Evolutionary conservation across 92 coral and sea anemone genomes (phyloP).

Genomic region (Meandrina meandrites): DNA sequence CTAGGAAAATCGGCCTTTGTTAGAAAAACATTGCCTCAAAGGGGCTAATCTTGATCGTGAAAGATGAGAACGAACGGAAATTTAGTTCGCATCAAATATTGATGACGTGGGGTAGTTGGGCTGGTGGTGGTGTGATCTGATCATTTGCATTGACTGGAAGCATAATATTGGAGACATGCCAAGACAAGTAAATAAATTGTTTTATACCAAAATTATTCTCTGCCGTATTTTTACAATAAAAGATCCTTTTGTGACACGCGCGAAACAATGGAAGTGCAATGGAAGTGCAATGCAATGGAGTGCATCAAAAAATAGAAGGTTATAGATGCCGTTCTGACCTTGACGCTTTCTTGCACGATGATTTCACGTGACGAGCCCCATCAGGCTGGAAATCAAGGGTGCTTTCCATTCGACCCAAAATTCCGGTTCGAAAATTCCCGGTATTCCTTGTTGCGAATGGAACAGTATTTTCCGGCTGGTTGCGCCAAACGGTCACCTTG

Average conservation of each 20-base stretch:
- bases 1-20: background rate
- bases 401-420: no score
- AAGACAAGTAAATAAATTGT: background rate
- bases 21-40: background rate
- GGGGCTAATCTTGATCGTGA: background rate
- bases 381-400: no score
- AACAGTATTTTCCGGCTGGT: no score
- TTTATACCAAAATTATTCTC: background rate
- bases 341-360: no score
- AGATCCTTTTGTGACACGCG: background rate
- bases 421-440: no score
- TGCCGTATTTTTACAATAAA: background rate
- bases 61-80: background rate
- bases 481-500: no score
- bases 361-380: no score
- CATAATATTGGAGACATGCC: background rate
- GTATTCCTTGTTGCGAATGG: no score
- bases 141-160: background rate
- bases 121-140: conserved; percentile 3
- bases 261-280: background rate
- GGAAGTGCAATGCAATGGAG: no score
- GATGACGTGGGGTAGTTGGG: background rate
- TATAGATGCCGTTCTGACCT: no score
- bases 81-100: background rate
- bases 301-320: no score